These are phyloP conservation scores for Rhaphigaster nebulosa DNA, from an alignment of 2,888 invertebrate species.

Conservation along the genomic window DNA sequence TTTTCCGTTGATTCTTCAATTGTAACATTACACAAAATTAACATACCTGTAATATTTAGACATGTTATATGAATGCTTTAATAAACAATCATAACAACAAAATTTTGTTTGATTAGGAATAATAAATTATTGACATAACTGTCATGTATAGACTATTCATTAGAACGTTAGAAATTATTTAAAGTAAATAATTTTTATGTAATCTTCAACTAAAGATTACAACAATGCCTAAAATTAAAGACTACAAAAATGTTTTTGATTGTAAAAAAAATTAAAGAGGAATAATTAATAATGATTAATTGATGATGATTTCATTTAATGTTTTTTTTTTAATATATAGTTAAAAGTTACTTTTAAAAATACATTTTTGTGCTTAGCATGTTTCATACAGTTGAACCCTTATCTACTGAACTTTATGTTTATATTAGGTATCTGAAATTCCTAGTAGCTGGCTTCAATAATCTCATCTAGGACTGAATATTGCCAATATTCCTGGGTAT, in stretches of 20 bases:
- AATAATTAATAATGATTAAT: background rate
- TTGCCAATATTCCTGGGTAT: too few species aligned
- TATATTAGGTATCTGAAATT: too few species aligned
- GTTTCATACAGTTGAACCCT: background rate
- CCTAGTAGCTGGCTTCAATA: too few species aligned
- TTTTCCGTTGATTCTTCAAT: too few species aligned
- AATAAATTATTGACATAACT: background rate
- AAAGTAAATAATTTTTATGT: background rate
- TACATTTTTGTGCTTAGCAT: background rate
- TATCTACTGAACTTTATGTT: background rate
- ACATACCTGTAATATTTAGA: background rate
- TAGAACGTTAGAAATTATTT: background rate
- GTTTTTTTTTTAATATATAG: too few species aligned
- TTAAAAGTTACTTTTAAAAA: background rate
- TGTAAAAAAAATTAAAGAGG: too few species aligned
- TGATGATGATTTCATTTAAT: background rate
- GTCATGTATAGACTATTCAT: background rate
- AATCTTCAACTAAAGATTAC: too few species aligned
- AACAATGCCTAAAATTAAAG: too few species aligned
- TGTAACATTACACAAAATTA: background rate
- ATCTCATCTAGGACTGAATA: too few species aligned
- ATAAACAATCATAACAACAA: background rate
- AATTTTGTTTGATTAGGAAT: background rate
- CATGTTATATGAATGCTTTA: background rate
- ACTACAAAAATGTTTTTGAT: too few species aligned